Base-by-base conservation (phyloP, 2,113 vertebrate genomes). In the Cololabis saira region DNA sequence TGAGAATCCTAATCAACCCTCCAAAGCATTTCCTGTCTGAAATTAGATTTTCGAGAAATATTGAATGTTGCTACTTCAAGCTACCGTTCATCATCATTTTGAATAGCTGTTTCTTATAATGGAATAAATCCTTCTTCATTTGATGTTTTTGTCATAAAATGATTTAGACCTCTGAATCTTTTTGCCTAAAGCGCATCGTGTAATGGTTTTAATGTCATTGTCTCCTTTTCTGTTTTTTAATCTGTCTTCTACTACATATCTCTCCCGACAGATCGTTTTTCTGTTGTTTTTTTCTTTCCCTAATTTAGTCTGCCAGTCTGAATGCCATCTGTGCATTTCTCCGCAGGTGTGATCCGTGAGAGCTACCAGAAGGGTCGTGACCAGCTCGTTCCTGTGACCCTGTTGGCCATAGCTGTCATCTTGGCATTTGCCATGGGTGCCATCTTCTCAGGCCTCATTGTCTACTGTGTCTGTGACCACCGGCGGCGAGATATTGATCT, bases 401-500 rank as follows among this genome's bases (percentile, higher is more conserved):
- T 99, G 27, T 74, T 99, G 93, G 96, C 98, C 67, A 95, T 98
- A 22, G 97, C 98, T 3, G 96, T 99, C 74, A 96, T 98, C 84
- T 93, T 99, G 80, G 97, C 98, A 62, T 99, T 99, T 81, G 94
- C 95, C 87, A 97, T 96, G 96, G 98, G 98, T 4, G 97, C 97
- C 50, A 87, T 98, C 82, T 99, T 98, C 92, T 98, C 97, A 0
- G 98, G 98, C 80, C 96, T 99, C 85, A 73, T 97, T 2, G 98
- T 99, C 37, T 99, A 99, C 74, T 99, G 98, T 53, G 95, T 97
- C 59, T 99, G 98, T 0, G 97, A 98, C 78, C 96, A 97, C 87
- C 93, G 95, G 21, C 95, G 95, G 51, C 93, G 96, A 11, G 96
- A 98, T 43, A 72, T 95, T n/a, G 90, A 96, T 10, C 83, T 90